Evolutionary conservation across 30 jellyfish, hydroid and myxozoan species (phyloP).

Genomic region (Hydractinia symbiolongicarpus): DNA sequence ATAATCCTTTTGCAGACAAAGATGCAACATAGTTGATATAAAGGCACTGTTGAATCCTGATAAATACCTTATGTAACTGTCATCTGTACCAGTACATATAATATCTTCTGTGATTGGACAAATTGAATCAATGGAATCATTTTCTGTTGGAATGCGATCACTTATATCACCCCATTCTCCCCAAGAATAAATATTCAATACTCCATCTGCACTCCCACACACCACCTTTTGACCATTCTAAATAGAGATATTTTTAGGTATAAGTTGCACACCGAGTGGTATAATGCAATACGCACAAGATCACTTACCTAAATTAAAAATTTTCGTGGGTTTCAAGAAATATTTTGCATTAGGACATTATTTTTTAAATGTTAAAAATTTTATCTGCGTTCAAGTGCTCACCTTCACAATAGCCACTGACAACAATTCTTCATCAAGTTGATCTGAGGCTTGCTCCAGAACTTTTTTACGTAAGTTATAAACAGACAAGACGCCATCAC

Average conservation of each 20-base stretch:
- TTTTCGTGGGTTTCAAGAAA: background rate
- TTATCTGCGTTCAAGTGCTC: no score
- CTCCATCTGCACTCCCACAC: slow-evolving; percentile 86
- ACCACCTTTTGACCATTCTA: slow-evolving; percentile 70
- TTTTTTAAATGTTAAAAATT: background rate
- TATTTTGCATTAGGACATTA: background rate
- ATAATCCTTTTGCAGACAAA: no score
- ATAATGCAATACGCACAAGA: background rate
- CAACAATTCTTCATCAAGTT: slow-evolving; percentile 63
- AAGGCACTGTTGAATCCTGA: no score
- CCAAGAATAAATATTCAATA: slow-evolving; percentile 74
- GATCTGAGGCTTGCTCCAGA: slow-evolving; percentile 56
- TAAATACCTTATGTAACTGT: slow-evolving; percentile 67
- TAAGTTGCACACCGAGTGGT: background rate
- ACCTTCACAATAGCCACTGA: slow-evolving; percentile 66
- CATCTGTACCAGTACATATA: slow-evolving; percentile 62
- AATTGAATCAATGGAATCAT: slow-evolving; percentile 48
- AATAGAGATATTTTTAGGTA: background rate
- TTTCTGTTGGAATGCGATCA: slow-evolving; percentile 74
- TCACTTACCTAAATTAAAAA: background rate
- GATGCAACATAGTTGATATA: no score
- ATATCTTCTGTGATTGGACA: slow-evolving; percentile 70
- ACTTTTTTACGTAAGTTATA: slow-evolving; percentile 52
- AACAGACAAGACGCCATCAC: slow-evolving; percentile 83
- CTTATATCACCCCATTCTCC: slow-evolving; percentile 93